phyloP scores from a whole-genome alignment of 2,797 vertebrate species.

The Pantherophis vulpinus region DNA sequence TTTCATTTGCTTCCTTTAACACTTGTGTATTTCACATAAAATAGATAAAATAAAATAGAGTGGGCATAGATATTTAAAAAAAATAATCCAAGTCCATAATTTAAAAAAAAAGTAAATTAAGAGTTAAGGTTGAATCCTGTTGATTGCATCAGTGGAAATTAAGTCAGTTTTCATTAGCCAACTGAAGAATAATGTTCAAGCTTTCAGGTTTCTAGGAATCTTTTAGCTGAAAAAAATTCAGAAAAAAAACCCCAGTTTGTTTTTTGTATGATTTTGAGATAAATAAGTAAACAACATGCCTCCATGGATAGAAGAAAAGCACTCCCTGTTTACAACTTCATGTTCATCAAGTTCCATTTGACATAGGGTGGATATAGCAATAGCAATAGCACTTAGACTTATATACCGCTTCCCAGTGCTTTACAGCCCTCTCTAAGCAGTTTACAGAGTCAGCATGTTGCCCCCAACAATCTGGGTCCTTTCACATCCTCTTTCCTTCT shows the following conservation, averaged over 20 bases:
- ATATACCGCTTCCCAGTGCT: no score
- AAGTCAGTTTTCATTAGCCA: background rate
- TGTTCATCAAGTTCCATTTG: background rate
- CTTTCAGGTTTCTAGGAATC: background rate
- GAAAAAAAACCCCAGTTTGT: background rate
- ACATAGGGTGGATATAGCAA: background rate
- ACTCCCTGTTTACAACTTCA: background rate
- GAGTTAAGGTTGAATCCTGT: background rate
- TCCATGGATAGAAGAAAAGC: background rate
- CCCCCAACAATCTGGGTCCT: no score
- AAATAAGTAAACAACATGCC: background rate
- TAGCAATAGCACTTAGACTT: no score
- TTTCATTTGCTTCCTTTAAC: background rate
- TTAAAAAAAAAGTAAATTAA: background rate
- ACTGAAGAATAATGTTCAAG: background rate
- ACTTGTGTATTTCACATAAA: background rate
- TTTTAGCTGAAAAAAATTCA: background rate
- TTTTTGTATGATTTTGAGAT: background rate
- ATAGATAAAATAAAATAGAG: background rate
- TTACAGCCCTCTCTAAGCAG: no score
- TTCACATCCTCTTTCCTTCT: background rate
- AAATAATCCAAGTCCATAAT: background rate
- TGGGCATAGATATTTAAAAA: background rate
- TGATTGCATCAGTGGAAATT: background rate
- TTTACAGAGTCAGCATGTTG: no score